Evolutionary conservation across 2,888 invertebrate species (phyloP).

Genomic region (Dinocampus coccinellae): DNA sequence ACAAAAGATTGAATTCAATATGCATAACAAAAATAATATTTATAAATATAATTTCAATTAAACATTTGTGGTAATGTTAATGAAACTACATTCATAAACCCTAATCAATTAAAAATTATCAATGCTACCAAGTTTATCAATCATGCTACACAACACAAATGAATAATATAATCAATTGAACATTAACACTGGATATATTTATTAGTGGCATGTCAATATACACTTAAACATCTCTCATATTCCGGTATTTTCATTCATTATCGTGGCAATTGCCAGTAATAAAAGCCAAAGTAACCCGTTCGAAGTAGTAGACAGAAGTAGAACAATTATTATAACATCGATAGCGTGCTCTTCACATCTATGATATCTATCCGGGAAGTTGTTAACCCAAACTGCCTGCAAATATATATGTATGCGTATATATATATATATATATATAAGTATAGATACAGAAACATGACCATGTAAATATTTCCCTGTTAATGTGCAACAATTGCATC

Average conservation of each 20-base stretch:
- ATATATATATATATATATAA: background rate
- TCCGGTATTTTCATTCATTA: conserved; percentile 16
- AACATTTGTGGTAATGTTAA: too few relatives aligned
- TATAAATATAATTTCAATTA: background rate
- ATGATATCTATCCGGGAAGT: conserved; percentile 32
- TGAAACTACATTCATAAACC: too few relatives aligned
- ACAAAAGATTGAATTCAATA: background rate
- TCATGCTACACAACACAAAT: background rate
- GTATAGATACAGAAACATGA: background rate
- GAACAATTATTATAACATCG: conserved; percentile 7
- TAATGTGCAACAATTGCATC: conserved; percentile 20
- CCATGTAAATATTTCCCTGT: background rate
- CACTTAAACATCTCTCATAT: background rate
- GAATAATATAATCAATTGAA: background rate
- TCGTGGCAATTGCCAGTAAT: conserved; percentile 27
- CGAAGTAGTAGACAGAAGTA: background rate
- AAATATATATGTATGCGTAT: background rate
- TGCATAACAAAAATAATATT: background rate
- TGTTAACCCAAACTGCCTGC: conserved; percentile 26
- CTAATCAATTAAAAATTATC: background rate
- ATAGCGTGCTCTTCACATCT: conserved; percentile 12
- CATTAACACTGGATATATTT: background rate
- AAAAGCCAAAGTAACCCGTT: conserved; percentile 21
- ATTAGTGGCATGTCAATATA: background rate
- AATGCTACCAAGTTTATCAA: background rate